Percentiles rank a stretch among this genome's conserved stretches.
Evolutionary conservation across 2,888 invertebrate species (phyloP).

Genomic region (Protonemura montana): DNA sequence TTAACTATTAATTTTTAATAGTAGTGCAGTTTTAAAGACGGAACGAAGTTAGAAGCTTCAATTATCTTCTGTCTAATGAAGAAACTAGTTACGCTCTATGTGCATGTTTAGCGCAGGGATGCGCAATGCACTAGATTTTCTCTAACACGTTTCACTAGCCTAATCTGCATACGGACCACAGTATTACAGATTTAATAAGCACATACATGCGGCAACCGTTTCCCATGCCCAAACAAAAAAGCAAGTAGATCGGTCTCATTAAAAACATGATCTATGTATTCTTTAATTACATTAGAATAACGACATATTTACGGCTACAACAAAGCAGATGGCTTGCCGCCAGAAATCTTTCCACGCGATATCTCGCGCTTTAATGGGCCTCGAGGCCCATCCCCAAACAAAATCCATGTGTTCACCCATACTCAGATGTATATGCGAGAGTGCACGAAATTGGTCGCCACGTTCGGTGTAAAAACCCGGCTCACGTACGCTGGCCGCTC

Average conservation of each 20-base stretch:
- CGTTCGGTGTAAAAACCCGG: neutral
- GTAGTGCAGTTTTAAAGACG: too few relatives aligned
- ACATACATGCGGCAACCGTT: neutral
- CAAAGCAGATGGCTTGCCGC: neutral
- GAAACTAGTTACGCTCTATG: too few relatives aligned
- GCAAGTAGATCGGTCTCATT: neutral
- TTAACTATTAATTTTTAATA: too few relatives aligned
- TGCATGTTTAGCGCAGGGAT: too few relatives aligned
- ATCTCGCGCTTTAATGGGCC: neutral
- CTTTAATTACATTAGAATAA: slow-evolving; percentile 12
- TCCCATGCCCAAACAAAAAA: neutral
- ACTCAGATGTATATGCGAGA: neutral
- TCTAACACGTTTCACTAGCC: neutral
- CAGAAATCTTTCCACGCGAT: neutral
- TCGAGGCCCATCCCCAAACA: too few relatives aligned
- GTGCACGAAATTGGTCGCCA: neutral
- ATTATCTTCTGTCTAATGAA: too few relatives aligned
- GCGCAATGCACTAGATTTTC: neutral
- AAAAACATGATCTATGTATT: neutral
- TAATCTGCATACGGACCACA: neutral
- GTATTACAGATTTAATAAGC: neutral
- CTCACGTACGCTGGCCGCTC: neutral
- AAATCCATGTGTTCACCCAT: too few relatives aligned
- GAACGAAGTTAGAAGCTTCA: too few relatives aligned
- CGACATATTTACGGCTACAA: neutral